A percentile compares a stretch with the other conserved stretches of the same genome.
Conservation (phyloP, 2,113 vertebrate species). For the Toxotes chatareus region DNA sequence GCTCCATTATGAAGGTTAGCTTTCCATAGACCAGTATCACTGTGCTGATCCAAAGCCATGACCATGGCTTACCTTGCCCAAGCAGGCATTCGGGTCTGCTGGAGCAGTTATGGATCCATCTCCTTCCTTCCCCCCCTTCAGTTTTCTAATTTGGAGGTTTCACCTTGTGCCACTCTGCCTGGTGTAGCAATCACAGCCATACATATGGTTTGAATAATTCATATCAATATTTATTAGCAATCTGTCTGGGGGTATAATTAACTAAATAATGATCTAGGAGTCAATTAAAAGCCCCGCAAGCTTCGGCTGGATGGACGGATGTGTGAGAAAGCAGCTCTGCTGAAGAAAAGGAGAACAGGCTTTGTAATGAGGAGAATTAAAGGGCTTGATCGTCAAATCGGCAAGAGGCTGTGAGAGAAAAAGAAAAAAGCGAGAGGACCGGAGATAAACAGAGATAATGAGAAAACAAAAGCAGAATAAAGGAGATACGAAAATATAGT, state of each 20-base stretch:
- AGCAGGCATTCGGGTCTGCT: conserved; percentile 57
- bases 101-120: conserved; percentile 51
- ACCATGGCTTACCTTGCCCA: conserved; percentile 55
- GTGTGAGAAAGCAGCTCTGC: neutral
- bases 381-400: conserved; percentile 59
- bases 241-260: conserved; percentile 75
- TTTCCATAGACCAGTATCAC: conserved; percentile 1
- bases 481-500: neutral
- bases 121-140: neutral
- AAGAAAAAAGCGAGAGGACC: neutral
- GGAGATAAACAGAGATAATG: conserved; percentile 17
- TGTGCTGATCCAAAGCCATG: conserved; percentile 59
- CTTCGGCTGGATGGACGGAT: conserved; percentile 2
- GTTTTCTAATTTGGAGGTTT: conserved; percentile 41
- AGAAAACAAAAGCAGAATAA: conserved; percentile 36
- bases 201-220: conserved; percentile 75
- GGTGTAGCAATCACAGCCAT: conserved; percentile 67
- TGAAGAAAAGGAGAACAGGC: conserved; percentile 17
- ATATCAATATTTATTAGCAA: conserved; percentile 80
- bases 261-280: conserved; percentile 76
- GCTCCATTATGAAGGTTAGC: neutral
- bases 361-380: conserved; percentile 55
- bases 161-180: conserved; percentile 53
- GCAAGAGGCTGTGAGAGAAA: conserved; percentile 20
- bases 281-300: conserved; percentile 61